Base-by-base conservation (phyloP, 2,797 vertebrate species). In the Eutrigla gurnardus region DNA sequence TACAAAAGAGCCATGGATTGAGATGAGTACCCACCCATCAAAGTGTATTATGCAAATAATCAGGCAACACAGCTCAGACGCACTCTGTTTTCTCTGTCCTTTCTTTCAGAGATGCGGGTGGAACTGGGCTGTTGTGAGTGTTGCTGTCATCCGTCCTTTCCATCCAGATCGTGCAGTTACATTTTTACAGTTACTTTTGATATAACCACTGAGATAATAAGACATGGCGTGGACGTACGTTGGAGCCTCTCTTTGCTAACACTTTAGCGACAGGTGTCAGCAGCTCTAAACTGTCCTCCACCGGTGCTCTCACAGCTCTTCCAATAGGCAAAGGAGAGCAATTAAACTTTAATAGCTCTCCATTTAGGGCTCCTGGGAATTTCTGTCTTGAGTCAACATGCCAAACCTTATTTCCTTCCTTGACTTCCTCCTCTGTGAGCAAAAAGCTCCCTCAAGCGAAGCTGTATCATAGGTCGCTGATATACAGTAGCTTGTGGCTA, bases 21-120 rank as follows among this genome's bases (percentile, higher is more conserved):
- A 87, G 88, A 82, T 80, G 89, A 89, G 92, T 91, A 89, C 90
- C 80, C 79, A 91, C 83, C 94, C 93, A 94, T 96, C 95, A 96
- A 89, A 94, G 81, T 92, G 84, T 87, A 94, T 92, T 94, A 94
- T 94, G 92, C 88, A 94, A 91, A 92, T 93, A 85, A 86, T 64
- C 3, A 49, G 75, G 87, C 91, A 94, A 95, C 93, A 94, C 89
- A 95, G 83, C 90, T 95, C 93, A 95, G 94, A 94, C 86, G 83
- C 87, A 80, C 69, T 83, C 54, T 70, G 57, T 80, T 86, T 89
- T 80, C 64, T 61, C 32, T 50, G 32, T 67, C 6, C 43, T 88
- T 80, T 83, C 80, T 81, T 80, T 77, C 61, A 61, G 52, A 61
- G 25, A 85, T 78, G 68, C 86, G 77, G 65, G 62, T 37, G 65